These are phyloP conservation scores for Pollachius pollachius DNA, from an alignment of 2,113 vertebrate genomes.

Conservation along the genomic window DNA sequence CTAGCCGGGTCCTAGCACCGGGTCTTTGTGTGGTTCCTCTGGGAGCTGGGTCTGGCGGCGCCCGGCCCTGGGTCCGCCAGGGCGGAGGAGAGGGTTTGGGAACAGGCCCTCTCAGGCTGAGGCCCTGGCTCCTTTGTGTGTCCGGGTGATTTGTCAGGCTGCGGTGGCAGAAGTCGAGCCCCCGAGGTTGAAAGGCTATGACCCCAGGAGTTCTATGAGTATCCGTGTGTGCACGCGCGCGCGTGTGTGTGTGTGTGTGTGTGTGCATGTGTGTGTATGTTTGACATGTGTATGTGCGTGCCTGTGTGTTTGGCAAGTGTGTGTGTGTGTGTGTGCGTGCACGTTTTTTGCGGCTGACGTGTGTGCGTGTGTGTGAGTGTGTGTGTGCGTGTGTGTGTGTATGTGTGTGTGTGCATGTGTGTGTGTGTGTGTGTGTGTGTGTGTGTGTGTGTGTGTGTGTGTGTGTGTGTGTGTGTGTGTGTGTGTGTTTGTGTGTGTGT, in stretches of 20 bases:
- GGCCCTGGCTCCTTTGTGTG: constrained; percentile 90
- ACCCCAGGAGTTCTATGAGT: constrained; percentile 86
- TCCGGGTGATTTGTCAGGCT: constrained; percentile 92
- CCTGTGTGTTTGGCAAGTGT: background rate
- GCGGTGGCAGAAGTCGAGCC: constrained; percentile 98
- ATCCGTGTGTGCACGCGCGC: constrained; percentile 5
- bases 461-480: too few species aligned
- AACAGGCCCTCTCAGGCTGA: constrained; percentile 75
- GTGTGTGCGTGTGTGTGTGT: constrained; percentile 24
- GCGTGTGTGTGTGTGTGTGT: constrained; percentile 11
- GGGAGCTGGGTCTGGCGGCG: constrained; percentile 61
- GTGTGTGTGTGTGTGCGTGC: constrained; percentile 16
- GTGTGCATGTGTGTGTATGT: background rate
- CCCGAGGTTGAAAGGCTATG: constrained; percentile 98
- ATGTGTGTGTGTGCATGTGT: too few species aligned
- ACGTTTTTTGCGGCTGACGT: too few species aligned
- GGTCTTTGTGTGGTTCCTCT: constrained; percentile 80
- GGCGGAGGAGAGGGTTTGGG: constrained; percentile 34
- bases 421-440: too few species aligned
- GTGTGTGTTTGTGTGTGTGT: constrained; percentile 26
- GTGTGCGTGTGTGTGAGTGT: too few species aligned
- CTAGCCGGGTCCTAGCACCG: constrained; percentile 33
- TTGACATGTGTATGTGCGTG: background rate
- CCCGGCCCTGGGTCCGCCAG: background rate
- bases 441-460: too few species aligned